These are phyloP conservation scores for Montipora efflorescens DNA, from an alignment of 64 coral and sea anemone species.

Conservation along the genomic window DNA sequence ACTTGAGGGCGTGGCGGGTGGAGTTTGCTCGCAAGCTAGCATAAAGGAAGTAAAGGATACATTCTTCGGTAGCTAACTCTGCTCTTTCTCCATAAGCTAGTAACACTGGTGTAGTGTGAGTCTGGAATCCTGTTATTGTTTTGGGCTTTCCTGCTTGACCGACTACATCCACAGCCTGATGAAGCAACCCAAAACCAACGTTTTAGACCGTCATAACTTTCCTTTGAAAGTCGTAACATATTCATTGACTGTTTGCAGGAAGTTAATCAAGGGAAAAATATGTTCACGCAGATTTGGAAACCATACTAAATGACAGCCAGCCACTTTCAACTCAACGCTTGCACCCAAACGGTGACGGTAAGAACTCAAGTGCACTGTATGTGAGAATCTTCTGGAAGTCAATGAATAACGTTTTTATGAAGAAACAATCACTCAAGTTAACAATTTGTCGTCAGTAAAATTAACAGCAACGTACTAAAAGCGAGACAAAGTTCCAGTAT, in stretches of 20 bases:
- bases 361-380: background rate
- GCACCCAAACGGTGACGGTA: background rate
- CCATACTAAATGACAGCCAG: background rate
- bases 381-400: too few species aligned
- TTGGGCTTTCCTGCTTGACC: conserved; percentile 99
- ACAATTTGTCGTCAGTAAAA: too few species aligned
- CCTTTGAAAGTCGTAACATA: too few species aligned
- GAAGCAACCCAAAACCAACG: background rate
- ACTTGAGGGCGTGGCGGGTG: too few species aligned
- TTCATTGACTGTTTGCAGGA: too few species aligned
- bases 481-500: too few species aligned
- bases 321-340: background rate
- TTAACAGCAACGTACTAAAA: too few species aligned
- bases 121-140: conserved; percentile 98
- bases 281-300: background rate
- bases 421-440: too few species aligned
- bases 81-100: conserved; percentile 97
- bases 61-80: conserved; percentile 98
- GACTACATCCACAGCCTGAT: conserved; percentile 95
- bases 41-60: conserved; percentile 81
- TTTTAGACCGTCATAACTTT: too few species aligned
- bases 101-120: conserved; percentile 95
- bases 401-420: too few species aligned
- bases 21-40: too few species aligned
- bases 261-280: too few species aligned